These are phyloP conservation scores for Contarinia nasturtii DNA, from an alignment of 1,140 invertebrate genomes.

Conservation along the genomic window DNA sequence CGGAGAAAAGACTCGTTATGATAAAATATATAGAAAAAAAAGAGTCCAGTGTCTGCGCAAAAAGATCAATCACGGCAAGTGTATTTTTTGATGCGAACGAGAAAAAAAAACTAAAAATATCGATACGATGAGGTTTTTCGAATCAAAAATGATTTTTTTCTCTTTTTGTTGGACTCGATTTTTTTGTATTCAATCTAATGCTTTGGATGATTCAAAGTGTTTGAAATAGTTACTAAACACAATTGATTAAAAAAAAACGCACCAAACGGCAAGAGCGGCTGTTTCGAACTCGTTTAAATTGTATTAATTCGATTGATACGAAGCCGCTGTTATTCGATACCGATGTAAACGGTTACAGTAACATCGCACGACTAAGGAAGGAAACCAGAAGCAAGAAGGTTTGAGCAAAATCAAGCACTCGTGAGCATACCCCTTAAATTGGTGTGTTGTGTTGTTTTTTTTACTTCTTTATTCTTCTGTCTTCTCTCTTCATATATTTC, in stretches of 20 bases:
- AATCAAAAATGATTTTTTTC: no score
- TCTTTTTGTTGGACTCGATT: no score
- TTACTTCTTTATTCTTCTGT: not conserved
- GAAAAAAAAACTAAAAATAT: no score
- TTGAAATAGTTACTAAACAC: not conserved
- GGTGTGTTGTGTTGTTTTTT: not conserved
- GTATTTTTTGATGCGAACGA: no score
- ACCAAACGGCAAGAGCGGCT: not conserved
- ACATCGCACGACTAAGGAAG: slow-evolving; percentile 1
- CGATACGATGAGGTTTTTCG: no score
- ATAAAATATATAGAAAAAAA: no score
- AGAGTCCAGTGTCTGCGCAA: no score
- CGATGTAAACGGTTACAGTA: not conserved
- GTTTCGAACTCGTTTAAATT: not conserved
- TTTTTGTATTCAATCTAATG: no score
- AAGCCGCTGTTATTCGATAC: not conserved
- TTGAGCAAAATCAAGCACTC: slow-evolving; percentile 2
- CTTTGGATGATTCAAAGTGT: no score
- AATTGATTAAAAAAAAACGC: not conserved
- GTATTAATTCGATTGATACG: not conserved
- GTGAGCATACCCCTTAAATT: slow-evolving; percentile 1
- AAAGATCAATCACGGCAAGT: no score
- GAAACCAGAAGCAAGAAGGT: slow-evolving; percentile 2
- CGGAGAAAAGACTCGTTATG: no score
- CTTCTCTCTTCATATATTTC: no score